Evolutionary conservation across 2,888 invertebrate species (phyloP).

Genomic region (Coleophora deauratella): DNA sequence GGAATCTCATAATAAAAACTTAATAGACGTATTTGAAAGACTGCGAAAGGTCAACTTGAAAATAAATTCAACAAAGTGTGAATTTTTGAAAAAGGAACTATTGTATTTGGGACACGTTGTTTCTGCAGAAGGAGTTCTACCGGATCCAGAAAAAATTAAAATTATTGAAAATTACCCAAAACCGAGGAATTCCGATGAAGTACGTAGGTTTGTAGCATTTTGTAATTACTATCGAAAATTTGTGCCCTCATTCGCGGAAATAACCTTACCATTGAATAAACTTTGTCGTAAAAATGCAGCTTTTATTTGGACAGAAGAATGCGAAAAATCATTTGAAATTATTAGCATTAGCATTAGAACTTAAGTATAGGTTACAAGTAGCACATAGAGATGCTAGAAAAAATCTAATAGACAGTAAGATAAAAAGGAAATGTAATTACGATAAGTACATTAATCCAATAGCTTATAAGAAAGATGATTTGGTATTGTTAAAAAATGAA

Average conservation of each 20-base stretch:
- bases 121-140: slow-evolving; percentile 8
- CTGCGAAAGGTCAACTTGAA: slow-evolving; percentile 8
- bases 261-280: slow-evolving; percentile 7
- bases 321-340: no score
- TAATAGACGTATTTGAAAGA: slow-evolving; percentile 1
- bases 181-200: slow-evolving; percentile 10
- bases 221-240: slow-evolving; percentile 12
- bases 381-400: background rate
- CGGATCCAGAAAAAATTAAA: slow-evolving; percentile 11
- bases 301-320: slow-evolving; percentile 5
- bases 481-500: no score
- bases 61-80: slow-evolving; percentile 8
- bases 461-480: slow-evolving; percentile 1
- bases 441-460: background rate
- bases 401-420: background rate
- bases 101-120: slow-evolving; percentile 12
- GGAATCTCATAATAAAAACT: slow-evolving; percentile 5
- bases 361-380: slow-evolving; percentile 2
- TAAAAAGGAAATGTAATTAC: background rate
- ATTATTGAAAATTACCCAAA: slow-evolving; percentile 7
- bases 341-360: slow-evolving; percentile 1
- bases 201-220: no score
- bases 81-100: no score
- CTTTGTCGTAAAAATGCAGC: slow-evolving; percentile 5
- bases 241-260: slow-evolving; percentile 8